A percentile compares a stretch with the other conserved stretches of the same genome.
phyloP scores from a whole-genome alignment of 2,888 invertebrate species.

The Chrysolina haemoptera region DNA sequence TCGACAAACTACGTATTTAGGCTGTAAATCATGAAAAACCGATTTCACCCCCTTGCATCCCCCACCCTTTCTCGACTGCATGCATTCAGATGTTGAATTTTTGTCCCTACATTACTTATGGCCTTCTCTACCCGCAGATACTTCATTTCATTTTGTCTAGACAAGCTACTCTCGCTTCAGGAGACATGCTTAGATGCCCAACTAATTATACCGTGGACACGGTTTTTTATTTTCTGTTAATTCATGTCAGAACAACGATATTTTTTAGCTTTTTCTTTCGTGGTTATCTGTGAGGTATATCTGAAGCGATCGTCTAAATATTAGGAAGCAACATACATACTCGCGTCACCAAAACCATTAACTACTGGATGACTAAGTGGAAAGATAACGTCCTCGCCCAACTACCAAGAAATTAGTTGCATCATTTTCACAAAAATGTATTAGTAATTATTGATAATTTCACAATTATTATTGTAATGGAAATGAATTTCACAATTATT shows the following conservation, averaged over 20 bases:
- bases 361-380: background rate
- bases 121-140: too few species aligned
- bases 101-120: too few species aligned
- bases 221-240: constrained; percentile 20
- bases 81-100: too few species aligned
- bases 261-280: background rate
- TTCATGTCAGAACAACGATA: background rate
- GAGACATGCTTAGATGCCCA: constrained; percentile 40
- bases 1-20: too few species aligned
- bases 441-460: background rate
- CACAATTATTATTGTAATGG: too few species aligned
- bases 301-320: background rate
- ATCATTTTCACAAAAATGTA: background rate
- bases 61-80: too few species aligned
- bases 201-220: constrained; percentile 32
- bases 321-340: background rate
- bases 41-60: too few species aligned
- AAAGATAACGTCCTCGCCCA: background rate
- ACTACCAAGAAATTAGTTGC: background rate
- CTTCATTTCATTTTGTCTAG: too few species aligned
- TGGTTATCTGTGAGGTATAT: background rate
- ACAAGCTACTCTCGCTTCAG: background rate
- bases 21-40: too few species aligned
- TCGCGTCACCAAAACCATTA: constrained; percentile 1
- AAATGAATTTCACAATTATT: too few species aligned